These are phyloP conservation scores for Motacilla tschutschensis DNA, from an alignment of 2,113 vertebrate species.

Conservation along the genomic window DNA sequence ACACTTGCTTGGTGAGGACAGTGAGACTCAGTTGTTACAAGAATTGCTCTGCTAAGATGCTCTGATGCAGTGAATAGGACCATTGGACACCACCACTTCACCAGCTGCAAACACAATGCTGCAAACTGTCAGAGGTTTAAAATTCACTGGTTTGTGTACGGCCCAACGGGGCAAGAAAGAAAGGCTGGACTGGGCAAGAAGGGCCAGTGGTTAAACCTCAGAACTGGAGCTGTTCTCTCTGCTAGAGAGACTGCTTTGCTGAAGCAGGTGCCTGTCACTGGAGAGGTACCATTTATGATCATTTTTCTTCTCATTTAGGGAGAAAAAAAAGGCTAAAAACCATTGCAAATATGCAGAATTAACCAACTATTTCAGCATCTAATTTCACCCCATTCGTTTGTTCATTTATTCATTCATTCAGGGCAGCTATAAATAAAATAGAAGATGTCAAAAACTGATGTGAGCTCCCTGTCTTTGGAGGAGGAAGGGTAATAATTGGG, in stretches of 20 bases:
- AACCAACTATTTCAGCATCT: not conserved
- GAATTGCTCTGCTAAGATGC: constrained; percentile 46
- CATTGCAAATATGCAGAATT: constrained; percentile 19
- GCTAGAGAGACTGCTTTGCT: not conserved
- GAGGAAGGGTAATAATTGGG: not conserved
- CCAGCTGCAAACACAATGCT: constrained; percentile 15
- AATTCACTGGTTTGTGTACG: not conserved
- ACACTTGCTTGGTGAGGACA: constrained; percentile 47
- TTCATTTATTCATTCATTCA: not conserved
- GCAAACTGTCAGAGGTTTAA: constrained; percentile 22
- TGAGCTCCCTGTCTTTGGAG: constrained; percentile 13
- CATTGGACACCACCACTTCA: not conserved
- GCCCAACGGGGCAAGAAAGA: not conserved
- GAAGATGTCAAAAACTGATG: not conserved
- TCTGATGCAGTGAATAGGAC: constrained; percentile 18
- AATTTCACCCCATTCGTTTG: not conserved
- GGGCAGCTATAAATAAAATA: not conserved
- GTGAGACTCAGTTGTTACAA: constrained; percentile 52
- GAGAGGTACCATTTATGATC: not conserved
- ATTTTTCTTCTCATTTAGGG: not conserved
- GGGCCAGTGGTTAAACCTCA: constrained; percentile 6
- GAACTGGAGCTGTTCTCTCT: constrained; percentile 13
- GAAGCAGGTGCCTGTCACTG: constrained; percentile 22
- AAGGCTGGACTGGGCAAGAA: not conserved
- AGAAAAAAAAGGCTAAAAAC: constrained; percentile 13